Percentiles rank a stretch among this genome's conserved stretches.
These are phyloP conservation scores for Hippocampus kuda DNA, from an alignment of 2,797 vertebrate species.

Conservation along the genomic window DNA sequence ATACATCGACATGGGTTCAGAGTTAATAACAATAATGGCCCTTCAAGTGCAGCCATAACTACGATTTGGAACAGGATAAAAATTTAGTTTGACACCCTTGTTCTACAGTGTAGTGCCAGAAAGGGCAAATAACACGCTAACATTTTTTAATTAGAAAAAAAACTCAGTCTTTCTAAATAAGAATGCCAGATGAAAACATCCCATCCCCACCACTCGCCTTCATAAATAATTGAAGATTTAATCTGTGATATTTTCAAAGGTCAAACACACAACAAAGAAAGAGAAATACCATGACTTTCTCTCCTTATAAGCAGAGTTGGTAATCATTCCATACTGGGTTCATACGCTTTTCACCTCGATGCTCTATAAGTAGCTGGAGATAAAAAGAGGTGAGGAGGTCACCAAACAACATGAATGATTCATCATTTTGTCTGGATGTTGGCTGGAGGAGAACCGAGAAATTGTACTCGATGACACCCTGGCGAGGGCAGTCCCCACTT, in stretches of 20 bases:
- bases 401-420: conserved; percentile 47
- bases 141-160: neutral
- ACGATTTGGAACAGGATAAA: no score
- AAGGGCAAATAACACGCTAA: neutral
- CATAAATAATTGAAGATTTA: conserved; percentile 95
- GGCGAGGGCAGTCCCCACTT: conserved; percentile 30
- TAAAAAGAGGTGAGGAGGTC: conserved; percentile 9
- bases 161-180: conserved; percentile 4
- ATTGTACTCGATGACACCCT: conserved; percentile 17
- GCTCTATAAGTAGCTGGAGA: conserved; percentile 25
- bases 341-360: conserved; percentile 40
- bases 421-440: conserved; percentile 38
- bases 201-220: conserved; percentile 62
- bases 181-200: conserved; percentile 46
- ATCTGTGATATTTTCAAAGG: conserved; percentile 93
- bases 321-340: conserved; percentile 43
- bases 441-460: conserved; percentile 16
- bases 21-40: no score
- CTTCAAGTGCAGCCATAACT: no score
- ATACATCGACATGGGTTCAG: no score
- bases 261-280: conserved; percentile 80
- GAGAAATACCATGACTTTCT: conserved; percentile 59
- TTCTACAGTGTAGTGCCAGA: conserved; percentile 8
- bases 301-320: conserved; percentile 34
- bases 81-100: no score